Base-by-base conservation (phyloP, 2,113 vertebrate genomes). In the Heterotis niloticus region DNA sequence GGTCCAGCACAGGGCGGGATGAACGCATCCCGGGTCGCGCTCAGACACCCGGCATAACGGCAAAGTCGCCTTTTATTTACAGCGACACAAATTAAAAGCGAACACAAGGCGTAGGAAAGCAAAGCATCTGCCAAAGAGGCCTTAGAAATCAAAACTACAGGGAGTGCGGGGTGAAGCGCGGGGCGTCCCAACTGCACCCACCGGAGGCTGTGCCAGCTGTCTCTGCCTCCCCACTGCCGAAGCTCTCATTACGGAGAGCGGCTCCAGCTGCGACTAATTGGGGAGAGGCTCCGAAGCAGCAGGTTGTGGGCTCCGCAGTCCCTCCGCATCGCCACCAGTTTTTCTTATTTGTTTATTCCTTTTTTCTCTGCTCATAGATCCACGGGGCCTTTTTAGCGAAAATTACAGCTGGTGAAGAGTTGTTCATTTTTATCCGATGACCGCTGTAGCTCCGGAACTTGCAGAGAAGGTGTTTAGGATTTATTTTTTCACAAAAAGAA, bases 171-270 rank as follows among this genome's bases (percentile, higher is more conserved):
- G n/a, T n/a, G n/a, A n/a, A n/a, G n/a, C 7, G 3, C 3, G 28
- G 26, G n/a, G 54, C 26, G 14, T 44, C 34, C 7, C 44, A 74
- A 14, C 24, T 26, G 17, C 1, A 18, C 52, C 57, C 54, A 14
- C 16, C 56, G 71, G 23, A 26, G 57, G 26, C 71, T 56, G 16
- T 24, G 26, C 51, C 71, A 74, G 71, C 14, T 5, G 54, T 44
- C n/a, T 44, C 51, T 26, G 51, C 52, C 54, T 24, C n/a, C 13
- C 54, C 13, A 9, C 12, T 0, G 52, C 71, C 52, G 13, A n/a
- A 56, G 71, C 34, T 56, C 70, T 54, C 52, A 18, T 74, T 59
- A 24, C 57, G n/a, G 5, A 73, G 70, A 73, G 18, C 23, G 70
- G 44, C 52, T 56, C 70, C 51, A 73, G 70, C 70, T 73, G 70